A percentile compares a stretch with the other conserved stretches of the same genome.
These are phyloP conservation scores for Paratilapia polleni DNA, from an alignment of 2,113 vertebrate genomes.

Conservation along the genomic window DNA sequence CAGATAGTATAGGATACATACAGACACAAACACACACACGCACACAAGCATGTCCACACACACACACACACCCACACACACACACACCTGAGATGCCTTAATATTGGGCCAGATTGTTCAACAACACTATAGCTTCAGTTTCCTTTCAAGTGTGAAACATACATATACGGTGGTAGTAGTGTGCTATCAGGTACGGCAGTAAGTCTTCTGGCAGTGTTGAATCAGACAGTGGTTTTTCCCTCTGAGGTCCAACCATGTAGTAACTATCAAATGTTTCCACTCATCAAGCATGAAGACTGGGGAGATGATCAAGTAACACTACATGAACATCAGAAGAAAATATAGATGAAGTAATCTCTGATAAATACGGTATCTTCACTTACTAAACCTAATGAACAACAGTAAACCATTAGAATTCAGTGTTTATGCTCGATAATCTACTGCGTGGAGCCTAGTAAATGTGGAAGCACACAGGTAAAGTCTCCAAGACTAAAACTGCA, in stretches of 20 bases:
- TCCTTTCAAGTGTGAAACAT: conserved; percentile 63
- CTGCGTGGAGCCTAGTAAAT: conserved; percentile 15
- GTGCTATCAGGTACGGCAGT: conserved; percentile 71
- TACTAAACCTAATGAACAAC: conserved; percentile 41
- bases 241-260: conserved; percentile 21
- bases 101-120: conserved; percentile 70
- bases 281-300: conserved; percentile 15
- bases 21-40: background rate
- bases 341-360: conserved; percentile 21
- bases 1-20: conserved; percentile 33
- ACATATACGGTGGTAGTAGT: conserved; percentile 51
- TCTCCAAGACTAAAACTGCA: conserved; percentile 33
- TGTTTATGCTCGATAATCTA: conserved; percentile 37
- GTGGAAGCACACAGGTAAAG: conserved; percentile 46
- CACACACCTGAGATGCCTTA: conserved; percentile 74
- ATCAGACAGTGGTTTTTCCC: conserved; percentile 35
- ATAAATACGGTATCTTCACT: conserved; percentile 46
- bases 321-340: conserved; percentile 30
- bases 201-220: conserved; percentile 68
- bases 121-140: conserved; percentile 71
- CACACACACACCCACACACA: background rate
- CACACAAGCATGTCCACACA: background rate
- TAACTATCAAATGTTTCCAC: conserved; percentile 14
- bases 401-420: conserved; percentile 50
- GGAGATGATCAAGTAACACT: conserved; percentile 24